Evolutionary conservation across 2,888 invertebrate species (phyloP).

Genomic region (Anodontia alba): DNA sequence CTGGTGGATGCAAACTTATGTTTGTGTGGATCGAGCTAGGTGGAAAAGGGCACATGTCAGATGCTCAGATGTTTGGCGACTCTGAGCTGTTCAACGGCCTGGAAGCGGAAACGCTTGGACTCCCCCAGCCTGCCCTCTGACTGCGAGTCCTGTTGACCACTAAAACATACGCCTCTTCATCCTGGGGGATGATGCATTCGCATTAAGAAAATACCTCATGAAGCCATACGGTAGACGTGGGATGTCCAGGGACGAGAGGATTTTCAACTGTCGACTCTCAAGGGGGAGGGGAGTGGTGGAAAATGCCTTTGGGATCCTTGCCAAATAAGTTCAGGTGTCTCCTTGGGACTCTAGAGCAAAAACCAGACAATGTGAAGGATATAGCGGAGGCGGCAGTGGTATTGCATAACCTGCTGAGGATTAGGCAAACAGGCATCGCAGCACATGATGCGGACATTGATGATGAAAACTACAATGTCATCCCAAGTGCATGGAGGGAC

Average conservation of each 20-base stretch:
- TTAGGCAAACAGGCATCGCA: conserved; percentile 33
- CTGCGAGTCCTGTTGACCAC: conserved; percentile 15
- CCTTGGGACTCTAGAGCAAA: conserved; percentile 20
- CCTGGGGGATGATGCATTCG: not conserved
- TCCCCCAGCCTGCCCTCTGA: conserved; percentile 25
- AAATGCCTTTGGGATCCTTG: too few relatives aligned
- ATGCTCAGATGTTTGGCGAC: conserved; percentile 6
- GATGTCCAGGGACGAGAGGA: conserved; percentile 11
- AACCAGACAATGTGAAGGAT: too few relatives aligned
- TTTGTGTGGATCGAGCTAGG: conserved; percentile 29
- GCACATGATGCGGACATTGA: conserved; percentile 38
- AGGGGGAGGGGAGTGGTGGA: too few relatives aligned
- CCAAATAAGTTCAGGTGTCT: too few relatives aligned
- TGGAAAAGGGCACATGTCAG: conserved; percentile 14
- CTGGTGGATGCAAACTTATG: conserved; percentile 18
- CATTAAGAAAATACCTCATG: not conserved
- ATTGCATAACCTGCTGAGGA: too few relatives aligned
- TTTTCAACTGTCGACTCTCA: too few relatives aligned
- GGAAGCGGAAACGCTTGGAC: conserved; percentile 14
- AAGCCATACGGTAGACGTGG: conserved; percentile 6
- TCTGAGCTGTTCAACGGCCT: conserved; percentile 22
- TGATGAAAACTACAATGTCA: conserved; percentile 33
- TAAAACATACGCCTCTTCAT: not conserved
- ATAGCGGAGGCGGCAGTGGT: too few relatives aligned
- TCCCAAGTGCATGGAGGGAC: conserved; percentile 39